phyloP scores from a whole-genome alignment of 2,888 invertebrate species.

The Doris montereyensis region DNA sequence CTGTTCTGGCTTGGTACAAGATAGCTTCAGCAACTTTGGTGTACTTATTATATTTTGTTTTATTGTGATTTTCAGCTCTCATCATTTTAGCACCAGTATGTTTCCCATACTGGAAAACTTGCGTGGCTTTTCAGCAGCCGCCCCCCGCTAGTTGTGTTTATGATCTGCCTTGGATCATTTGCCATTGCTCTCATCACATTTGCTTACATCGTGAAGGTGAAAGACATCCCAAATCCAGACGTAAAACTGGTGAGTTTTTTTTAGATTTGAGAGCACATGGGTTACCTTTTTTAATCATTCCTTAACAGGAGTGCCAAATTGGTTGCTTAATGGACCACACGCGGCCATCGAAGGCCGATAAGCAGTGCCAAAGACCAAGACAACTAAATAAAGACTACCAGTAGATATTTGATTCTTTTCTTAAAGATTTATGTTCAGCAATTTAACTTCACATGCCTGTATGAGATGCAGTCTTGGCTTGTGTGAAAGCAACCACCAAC shows the following conservation, averaged over 20 bases:
- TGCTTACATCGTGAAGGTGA: slow-evolving; percentile 69
- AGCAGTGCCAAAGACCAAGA: neutral
- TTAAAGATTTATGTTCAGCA: no score
- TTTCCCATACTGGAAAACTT: slow-evolving; percentile 60
- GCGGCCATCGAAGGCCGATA: neutral
- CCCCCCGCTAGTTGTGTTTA: slow-evolving; percentile 73
- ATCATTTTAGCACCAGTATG: neutral
- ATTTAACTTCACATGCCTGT: no score
- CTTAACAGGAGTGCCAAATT: neutral
- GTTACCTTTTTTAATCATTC: neutral
- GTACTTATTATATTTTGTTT: no score
- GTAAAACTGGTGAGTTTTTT: slow-evolving; percentile 56
- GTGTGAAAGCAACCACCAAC: no score
- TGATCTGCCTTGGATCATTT: slow-evolving; percentile 70
- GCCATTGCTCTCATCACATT: slow-evolving; percentile 69
- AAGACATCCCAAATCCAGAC: slow-evolving; percentile 70
- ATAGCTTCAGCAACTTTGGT: no score
- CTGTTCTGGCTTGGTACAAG: no score
- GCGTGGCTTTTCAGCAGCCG: slow-evolving; percentile 65
- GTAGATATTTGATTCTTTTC: no score
- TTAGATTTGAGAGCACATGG: neutral
- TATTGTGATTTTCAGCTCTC: no score
- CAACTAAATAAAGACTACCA: no score
- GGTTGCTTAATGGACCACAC: neutral
- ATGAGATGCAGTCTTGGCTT: no score